These are phyloP conservation scores for Tanypteryx hageni DNA, from an alignment of 2,888 invertebrate genomes.

Conservation along the genomic window DNA sequence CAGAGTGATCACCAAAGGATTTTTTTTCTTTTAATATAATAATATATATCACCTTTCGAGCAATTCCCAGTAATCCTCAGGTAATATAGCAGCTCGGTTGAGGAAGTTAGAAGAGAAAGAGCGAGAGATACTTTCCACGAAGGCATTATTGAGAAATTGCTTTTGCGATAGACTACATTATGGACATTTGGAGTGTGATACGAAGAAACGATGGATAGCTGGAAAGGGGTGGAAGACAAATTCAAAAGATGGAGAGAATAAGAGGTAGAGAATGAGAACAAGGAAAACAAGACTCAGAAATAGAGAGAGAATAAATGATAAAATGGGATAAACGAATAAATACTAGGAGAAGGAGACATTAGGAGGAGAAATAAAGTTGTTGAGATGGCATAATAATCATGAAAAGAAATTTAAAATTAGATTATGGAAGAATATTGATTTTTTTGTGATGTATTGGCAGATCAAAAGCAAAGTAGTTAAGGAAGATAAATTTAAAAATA, in stretches of 20 bases:
- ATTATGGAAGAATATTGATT: no score
- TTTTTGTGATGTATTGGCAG: no score
- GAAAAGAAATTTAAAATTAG: neutral
- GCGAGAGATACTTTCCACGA: slow-evolving; percentile 27
- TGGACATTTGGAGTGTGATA: slow-evolving; percentile 38
- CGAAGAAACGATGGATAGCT: neutral
- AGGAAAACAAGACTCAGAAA: neutral
- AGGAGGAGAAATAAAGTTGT: neutral
- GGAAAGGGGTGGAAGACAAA: neutral
- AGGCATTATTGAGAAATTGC: slow-evolving; percentile 63
- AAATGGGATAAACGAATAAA: neutral
- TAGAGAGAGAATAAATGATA: neutral
- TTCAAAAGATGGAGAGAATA: neutral
- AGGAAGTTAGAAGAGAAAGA: neutral
- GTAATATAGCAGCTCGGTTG: slow-evolving; percentile 42
- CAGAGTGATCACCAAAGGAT: no score
- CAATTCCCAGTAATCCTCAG: slow-evolving; percentile 45
- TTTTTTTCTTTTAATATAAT: no score
- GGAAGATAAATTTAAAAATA: neutral
- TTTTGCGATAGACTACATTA: slow-evolving; percentile 54
- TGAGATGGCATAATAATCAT: neutral
- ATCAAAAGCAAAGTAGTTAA: neutral
- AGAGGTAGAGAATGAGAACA: neutral
- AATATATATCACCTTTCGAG: slow-evolving; percentile 47
- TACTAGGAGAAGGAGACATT: neutral